Base-by-base conservation (phyloP, 2,888 invertebrate genomes). In the Ectropis crepuscularia region DNA sequence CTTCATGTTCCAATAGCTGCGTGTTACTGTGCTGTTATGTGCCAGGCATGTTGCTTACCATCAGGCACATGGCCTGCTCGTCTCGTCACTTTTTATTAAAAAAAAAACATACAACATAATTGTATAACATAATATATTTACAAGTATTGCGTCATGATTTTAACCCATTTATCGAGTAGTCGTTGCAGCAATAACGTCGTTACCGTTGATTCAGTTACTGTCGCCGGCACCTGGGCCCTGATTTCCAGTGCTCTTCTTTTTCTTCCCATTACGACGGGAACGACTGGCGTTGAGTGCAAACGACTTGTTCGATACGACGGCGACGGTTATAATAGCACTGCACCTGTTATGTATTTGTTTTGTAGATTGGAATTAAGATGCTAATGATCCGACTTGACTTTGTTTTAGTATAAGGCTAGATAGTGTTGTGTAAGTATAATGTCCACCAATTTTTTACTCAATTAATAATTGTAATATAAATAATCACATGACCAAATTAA, bases 201-300 rank as follows among this genome's bases (percentile, higher is more conserved):
- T 59, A 59, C 36, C 46, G 62, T 53, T 63, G 57, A 63, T 58
- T 63, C 57, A 49, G 39, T 63, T 58, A 63, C 49, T 37, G 43
- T 36, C 8, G 43, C 55, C 10, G n/a, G 28, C 47, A 55, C 55
- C 47, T 41, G 55, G n/a, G 47, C 8, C 11, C 53, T 63, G 58
- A 67, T 54, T 53, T 53, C 59, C 51, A 28, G 16, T 39, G 55
- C 61, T 67, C 66, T 69, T 60, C 57, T 61, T 70, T 68, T 61
- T 57, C 64, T 62, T 39, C 59, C 67, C 64, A 67, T 72, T 72
- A 70, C 57, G 63, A 57, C 45, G 28, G 47, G n/a, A 58, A 45
- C 41, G 37, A 45, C 12, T 28, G 38, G 38, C 6, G 12, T 50
- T 12, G 11, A 41, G 41, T 9, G 16, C 16, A 47, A 37, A 45